Evolutionary conservation across 2,888 invertebrate genomes (phyloP), one percentile per base, ranked within the genome.

Genomic region (Ditylenchus weischeri): DNA sequence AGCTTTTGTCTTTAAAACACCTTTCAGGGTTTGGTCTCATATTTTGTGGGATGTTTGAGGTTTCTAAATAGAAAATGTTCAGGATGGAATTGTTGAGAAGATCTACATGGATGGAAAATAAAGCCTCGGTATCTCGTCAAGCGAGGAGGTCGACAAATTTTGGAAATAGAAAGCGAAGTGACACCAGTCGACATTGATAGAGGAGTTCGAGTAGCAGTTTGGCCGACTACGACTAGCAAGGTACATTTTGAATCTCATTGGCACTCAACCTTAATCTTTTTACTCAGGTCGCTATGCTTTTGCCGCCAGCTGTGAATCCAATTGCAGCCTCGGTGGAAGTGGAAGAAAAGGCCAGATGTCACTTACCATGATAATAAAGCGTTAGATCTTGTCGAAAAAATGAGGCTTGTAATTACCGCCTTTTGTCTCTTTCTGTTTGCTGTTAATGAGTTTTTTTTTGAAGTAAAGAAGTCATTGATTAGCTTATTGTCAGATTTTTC

Each of bases 321-420:
- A 43, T 47, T 8, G 47, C 43, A 7, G 61, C 61, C 38, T 18
- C 43, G 43, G 43, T 61, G 61, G 43, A 61, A 21, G 61, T 61
- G 43, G 61, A 61, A 15, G 61, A 61, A 35, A 61, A 43, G 61
- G n/a, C 61, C 61, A 6, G 61, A 61, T 43, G 47, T 61, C 15
- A 61, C 61, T 6, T 61, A 61, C 21, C 43, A 38, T 23, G 61
- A 61, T 43, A 43, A n/a, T n/a, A n/a, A n/a, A n/a, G n/a, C n/a
- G n/a, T n/a, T n/a, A n/a, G n/a, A n/a, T n/a, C n/a, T n/a, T n/a
- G n/a, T n/a, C n/a, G n/a, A n/a, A n/a, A n/a, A n/a, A n/a, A n/a
- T n/a, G n/a, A n/a, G n/a, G n/a, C n/a, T n/a, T n/a, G n/a, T n/a
- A n/a, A n/a, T n/a, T n/a, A n/a, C n/a, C n/a, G n/a, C n/a, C n/a